Conservation (phyloP, 2,888 invertebrate species). For the Drosophila ezoana region DNA sequence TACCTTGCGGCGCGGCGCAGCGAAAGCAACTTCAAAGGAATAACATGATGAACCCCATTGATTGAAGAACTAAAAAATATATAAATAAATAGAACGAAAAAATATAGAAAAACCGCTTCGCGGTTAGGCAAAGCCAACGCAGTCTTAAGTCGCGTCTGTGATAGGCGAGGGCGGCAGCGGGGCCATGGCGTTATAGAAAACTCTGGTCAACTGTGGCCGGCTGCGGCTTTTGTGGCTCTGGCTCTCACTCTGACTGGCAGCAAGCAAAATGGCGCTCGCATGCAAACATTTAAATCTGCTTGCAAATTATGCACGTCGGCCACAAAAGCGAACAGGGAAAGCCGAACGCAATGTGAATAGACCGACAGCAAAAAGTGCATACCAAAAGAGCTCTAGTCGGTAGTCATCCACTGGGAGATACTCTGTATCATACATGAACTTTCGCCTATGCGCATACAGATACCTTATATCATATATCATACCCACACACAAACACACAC, state of each 20-base stretch:
- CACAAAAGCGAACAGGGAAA: conserved; percentile 30
- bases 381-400: background rate
- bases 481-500: too few species aligned
- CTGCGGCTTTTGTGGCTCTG: conserved; percentile 41
- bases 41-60: background rate
- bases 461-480: too few species aligned
- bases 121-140: conserved; percentile 24
- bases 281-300: conserved; percentile 74
- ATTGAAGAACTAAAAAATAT: background rate
- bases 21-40: background rate
- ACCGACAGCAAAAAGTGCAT: conserved; percentile 8
- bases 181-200: background rate
- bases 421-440: too few species aligned
- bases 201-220: conserved; percentile 13
- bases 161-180: background rate
- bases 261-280: conserved; percentile 62
- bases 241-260: conserved; percentile 3
- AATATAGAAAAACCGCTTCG: conserved; percentile 4
- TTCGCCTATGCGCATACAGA: too few species aligned
- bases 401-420: too few species aligned
- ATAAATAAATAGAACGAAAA: background rate
- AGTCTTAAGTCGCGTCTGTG: background rate
- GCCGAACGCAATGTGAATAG: conserved; percentile 25
- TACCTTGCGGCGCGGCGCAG: conserved; percentile 11
- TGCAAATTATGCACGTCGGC: conserved; percentile 71